Evolutionary conservation across 2,888 invertebrate species (phyloP), one percentile per base, ranked within the genome.

Genomic region (Nemotelus nigrinus): DNA sequence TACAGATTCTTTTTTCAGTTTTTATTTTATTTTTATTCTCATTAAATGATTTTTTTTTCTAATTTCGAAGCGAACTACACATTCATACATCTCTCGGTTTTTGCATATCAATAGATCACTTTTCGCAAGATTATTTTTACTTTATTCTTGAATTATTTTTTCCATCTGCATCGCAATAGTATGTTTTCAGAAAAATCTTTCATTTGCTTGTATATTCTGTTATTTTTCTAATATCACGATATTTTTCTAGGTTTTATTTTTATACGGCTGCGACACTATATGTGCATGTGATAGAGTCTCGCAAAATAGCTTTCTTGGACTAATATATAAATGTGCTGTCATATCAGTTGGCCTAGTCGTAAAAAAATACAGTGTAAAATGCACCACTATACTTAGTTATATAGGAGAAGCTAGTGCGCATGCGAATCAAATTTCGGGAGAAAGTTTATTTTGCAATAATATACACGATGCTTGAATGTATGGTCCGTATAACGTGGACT

Each of bases 281-380:
- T 53, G 50, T 53, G 68, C 68, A 68, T 68, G 68, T 68, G 68
- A 45, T 68, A 44, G 68, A 50, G 50, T 25, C 25, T 45, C 68
- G 48, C 60, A 74, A 72, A 74, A 74, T 74, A 74, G 74, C 74
- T 74, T 74, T 74, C 48, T 60, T 60, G 63, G 74, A 74, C 74
- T 60, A 57, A 63, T 60, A 48, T 48, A 39, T 41, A 74, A 74
- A 53, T 63, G 74, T 60, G 48, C n/a, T 72, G 58, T 63, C 74
- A 74, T 74, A 74, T 74, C 74, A 74, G 74, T 60, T 74, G 60
- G 74, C 63, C 60, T 60, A 74, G 74, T 48, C 25, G 63, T 39
- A 74, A 47, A 44, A 7, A 39, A 50, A n/a, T 50, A 10, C 41
- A 39, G 47, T 53, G 43, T 41, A 43, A 7, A 43, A 63, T 68